Evolutionary conservation across 2,888 invertebrate species (phyloP).

Genomic region (Hemaris fuciformis): DNA sequence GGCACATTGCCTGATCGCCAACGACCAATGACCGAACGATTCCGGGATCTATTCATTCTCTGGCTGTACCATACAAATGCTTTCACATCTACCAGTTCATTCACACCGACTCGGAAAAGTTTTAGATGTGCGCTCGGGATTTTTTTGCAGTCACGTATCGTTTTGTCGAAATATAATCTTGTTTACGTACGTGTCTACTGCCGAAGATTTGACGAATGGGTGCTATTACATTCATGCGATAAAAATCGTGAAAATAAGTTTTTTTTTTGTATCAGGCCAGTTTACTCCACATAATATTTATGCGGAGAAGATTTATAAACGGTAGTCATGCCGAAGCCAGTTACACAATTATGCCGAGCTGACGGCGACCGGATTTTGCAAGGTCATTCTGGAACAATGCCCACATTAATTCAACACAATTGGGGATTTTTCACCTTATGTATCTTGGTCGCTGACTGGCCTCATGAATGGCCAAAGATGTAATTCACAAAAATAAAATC

Average conservation of each 20-base stretch:
- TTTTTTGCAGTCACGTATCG: not conserved
- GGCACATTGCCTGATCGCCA: constrained; percentile 25
- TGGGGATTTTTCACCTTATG: too few species aligned
- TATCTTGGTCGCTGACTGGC: too few species aligned
- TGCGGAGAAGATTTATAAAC: not conserved
- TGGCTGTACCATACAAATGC: constrained; percentile 14
- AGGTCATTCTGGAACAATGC: too few species aligned
- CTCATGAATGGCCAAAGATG: too few species aligned
- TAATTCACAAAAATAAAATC: too few species aligned
- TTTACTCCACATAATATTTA: too few species aligned
- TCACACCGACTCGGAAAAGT: constrained; percentile 20
- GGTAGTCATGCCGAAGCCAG: too few species aligned
- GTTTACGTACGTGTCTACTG: not conserved
- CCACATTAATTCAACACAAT: too few species aligned
- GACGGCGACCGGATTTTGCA: too few species aligned
- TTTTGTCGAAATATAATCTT: not conserved
- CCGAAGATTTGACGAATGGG: not conserved
- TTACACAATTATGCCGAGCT: too few species aligned
- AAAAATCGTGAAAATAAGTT: not conserved
- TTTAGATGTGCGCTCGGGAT: not conserved
- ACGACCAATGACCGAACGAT: constrained; percentile 27
- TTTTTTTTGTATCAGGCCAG: not conserved
- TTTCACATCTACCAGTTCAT: constrained; percentile 28
- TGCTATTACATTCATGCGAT: not conserved
- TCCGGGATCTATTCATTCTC: constrained; percentile 24